Conservation (phyloP, 2,797 vertebrate species). For the Tympanoctomys barrerae region DNA sequence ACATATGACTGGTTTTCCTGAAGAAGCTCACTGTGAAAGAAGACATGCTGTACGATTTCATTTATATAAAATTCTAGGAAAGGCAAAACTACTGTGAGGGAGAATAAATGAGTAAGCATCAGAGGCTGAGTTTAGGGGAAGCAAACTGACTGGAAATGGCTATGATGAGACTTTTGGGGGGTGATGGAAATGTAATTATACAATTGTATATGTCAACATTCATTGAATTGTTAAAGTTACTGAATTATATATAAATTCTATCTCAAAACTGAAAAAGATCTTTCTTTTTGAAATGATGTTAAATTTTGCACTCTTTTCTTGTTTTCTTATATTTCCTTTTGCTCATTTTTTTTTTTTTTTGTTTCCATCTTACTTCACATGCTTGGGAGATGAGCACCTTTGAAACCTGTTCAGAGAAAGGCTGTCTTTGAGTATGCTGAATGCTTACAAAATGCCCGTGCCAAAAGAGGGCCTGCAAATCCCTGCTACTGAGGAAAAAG, state of each 20-base stretch:
- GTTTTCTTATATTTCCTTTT: slow-evolving; percentile 5
- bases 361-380: not conserved
- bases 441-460: not conserved
- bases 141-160: not conserved
- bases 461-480: not conserved
- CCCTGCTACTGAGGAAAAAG: not conserved
- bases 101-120: not conserved
- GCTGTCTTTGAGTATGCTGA: not conserved
- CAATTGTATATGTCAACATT: not conserved
- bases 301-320: not conserved
- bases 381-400: not conserved
- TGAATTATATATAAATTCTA: not conserved
- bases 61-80: slow-evolving; percentile 47
- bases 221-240: slow-evolving; percentile 19
- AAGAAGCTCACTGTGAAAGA: slow-evolving; percentile 29
- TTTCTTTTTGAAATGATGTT: slow-evolving; percentile 42
- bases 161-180: not conserved
- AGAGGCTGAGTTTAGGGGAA: slow-evolving; percentile 18
- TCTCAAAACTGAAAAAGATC: slow-evolving; percentile 2
- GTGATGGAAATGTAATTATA: not conserved
- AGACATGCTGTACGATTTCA: not conserved
- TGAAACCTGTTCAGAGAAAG: slow-evolving; percentile 14
- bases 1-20: not conserved
- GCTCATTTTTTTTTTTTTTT: not conserved
- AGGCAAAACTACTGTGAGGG: not conserved